Evolutionary conservation across 2,888 invertebrate genomes (phyloP).

Genomic region (Lathronympha strigana): DNA sequence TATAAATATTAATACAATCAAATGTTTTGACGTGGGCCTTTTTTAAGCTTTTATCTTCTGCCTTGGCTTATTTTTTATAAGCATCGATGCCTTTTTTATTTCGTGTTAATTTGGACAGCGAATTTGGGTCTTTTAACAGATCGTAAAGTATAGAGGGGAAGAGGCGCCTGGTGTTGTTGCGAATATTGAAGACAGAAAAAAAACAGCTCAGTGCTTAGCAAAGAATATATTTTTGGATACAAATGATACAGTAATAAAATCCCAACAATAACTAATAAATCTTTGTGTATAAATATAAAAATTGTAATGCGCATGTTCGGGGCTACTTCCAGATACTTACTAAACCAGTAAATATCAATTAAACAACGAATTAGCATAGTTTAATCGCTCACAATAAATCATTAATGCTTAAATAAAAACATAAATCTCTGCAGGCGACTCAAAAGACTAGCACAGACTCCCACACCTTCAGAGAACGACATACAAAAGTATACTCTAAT

Average conservation of each 20-base stretch:
- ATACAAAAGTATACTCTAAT: constrained; percentile 62
- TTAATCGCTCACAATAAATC: constrained; percentile 76
- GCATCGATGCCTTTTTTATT: constrained; percentile 81
- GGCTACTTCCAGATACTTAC: constrained; percentile 15
- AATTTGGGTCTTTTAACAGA: constrained; percentile 84
- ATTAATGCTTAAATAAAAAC: constrained; percentile 83
- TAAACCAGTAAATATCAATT: constrained; percentile 63
- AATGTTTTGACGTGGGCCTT: constrained; percentile 84
- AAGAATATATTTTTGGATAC: neutral
- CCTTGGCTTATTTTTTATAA: constrained; percentile 80
- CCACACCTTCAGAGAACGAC: constrained; percentile 62
- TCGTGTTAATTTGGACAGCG: constrained; percentile 84
- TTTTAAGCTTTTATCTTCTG: constrained; percentile 82
- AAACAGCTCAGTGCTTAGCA: neutral
- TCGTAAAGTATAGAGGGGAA: constrained; percentile 78
- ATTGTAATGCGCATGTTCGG: constrained; percentile 3
- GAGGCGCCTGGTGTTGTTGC: constrained; percentile 74
- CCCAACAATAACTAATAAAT: constrained; percentile 8
- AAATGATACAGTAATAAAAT: neutral
- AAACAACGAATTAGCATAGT: constrained; percentile 78
- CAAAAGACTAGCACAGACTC: constrained; percentile 79
- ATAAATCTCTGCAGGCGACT: constrained; percentile 77
- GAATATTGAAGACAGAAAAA: constrained; percentile 5
- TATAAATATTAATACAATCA: constrained; percentile 85
- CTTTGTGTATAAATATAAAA: neutral